Evolutionary conservation across 2,797 vertebrate genomes (phyloP), one percentile per base, ranked within the genome.

Genomic region (Salarias fasciatus): DNA sequence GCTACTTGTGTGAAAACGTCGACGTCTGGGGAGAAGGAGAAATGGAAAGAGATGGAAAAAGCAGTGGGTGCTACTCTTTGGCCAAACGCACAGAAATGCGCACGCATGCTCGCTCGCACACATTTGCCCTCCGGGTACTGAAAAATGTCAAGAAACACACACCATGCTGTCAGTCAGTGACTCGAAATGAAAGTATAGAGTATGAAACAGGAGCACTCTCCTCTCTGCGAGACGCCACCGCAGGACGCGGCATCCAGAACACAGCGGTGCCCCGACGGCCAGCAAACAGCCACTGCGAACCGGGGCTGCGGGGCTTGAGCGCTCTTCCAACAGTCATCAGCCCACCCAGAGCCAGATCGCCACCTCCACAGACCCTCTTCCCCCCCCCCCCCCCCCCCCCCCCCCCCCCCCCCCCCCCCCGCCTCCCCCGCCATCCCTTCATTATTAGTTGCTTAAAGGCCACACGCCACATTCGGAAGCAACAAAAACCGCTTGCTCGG

Each of bases 361-460:
- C 31, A 31, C 31, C 31, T n/a, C n/a, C n/a, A n/a, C n/a, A n/a
- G n/a, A n/a, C n/a, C n/a, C n/a, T n/a, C n/a, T n/a, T n/a, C n/a
- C n/a, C n/a, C n/a, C n/a, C n/a, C n/a, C n/a, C n/a, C n/a, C n/a
- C n/a, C n/a, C n/a, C n/a, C n/a, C n/a, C n/a, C n/a, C n/a, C n/a
- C n/a, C n/a, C 31, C 31, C 31, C 31, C 33, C 31, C 4, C 31
- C 6, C 33, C 35, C 15, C 28, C 8, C 30, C 15, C 53, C 15
- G 33, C n/a, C 18, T 13, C 33, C 9, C n/a, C 28, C 60, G 24
- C 38, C 24, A 18, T 52, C 55, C 31, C 44, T 47, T 77, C 55
- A 72, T 78, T 82, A 82, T 67, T 63, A 62, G 62, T 57, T 68
- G 67, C 82, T 74, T 68, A 78, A 85, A 89, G 79, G 72, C 81